Evolutionary conservation across 2,888 invertebrate genomes (phyloP), one percentile per base, ranked within the genome.

Genomic region (Lasioglossum oenotherae): DNA sequence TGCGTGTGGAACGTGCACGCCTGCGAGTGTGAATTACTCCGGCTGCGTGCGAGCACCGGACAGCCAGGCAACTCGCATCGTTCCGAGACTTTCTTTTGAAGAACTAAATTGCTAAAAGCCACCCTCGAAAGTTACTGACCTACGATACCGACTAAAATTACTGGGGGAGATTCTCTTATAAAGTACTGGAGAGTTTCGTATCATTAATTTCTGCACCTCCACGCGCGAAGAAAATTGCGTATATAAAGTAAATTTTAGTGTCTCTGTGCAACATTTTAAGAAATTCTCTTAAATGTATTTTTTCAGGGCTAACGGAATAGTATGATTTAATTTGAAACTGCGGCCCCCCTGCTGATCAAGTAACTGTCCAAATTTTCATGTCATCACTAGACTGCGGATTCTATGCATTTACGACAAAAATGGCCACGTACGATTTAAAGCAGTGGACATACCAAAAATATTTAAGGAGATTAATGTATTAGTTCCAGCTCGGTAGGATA

Each of bases 21-120:
- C 44, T 69, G n/a, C 41, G 69, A 49, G 41, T 71, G 76, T 82
- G 82, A 88, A 88, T 88, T 87, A 87, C 79, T 79, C 44, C 46
- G 67, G 46, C 74, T 82, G 81, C 76, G 79, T 74, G 69, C 72
- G 8, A 71, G 80, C 57, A 73, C 31, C 27, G 38, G 38, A 38
- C 35, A 74, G 38, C 72, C 69, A 64, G 23, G 74, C 53, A 57
- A 69, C 53, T 69, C 72, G 74, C 57, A 72, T 46, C 46, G 31
- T 67, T 10, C 6, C 16, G 35, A 35, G n/a, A 16, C 75, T 49
- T 71, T 64, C 60, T 8, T 44, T 23, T 44, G 41, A 44, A 57
- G 41, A 72, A 69, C 27, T 31, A 72, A 78, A 78, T 64, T 75
- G 78, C 73, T 44, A 23, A 44, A 46, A 38, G 53, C 60, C 41